Base-by-base conservation (phyloP, 1,140 invertebrate genomes). In the Caenorhabditis brenneri region DNA sequence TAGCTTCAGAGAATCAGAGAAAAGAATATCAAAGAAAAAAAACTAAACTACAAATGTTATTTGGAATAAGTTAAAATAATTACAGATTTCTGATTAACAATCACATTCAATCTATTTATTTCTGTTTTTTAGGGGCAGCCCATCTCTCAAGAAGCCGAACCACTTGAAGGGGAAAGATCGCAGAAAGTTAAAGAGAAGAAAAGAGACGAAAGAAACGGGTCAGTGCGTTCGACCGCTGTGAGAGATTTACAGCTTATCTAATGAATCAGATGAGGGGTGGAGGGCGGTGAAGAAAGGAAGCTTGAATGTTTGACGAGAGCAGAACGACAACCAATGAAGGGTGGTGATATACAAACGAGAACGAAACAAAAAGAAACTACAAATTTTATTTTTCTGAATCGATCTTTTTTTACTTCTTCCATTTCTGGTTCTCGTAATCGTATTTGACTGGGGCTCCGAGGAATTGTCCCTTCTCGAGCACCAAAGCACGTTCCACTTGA, bases 391-490 rank as follows among this genome's bases (percentile, higher is more conserved):
- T n/a, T n/a, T 24, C 31, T 29, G 78, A 65, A 42, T 49, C n/a
- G 55, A 31, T 22, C 15, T 48, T 69, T 88, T 88, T 51, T 88
- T n/a, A n/a, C n/a, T n/a, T 81, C 84, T 91, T 90, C 89, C 89
- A 90, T 24, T 85, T 86, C 31, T 90, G 90, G 78, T 90, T 90
- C 81, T 90, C 89, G 81, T 90, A 90, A 69, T 90, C 89, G 74
- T 86, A 90, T 55, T 91, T 80, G 7, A 53, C 53, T 48, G 90
- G 87, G 27, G 88, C 84, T 27, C 89, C 89, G 48, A 88, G 84
- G 80, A 87, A 88, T 80, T 84, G 81, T 51, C 87, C 88, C 88
- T 86, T 79, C 81, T 88, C 85, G 27, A 91, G 74, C 42, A 87
- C 88, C 22, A 90, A 53, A 16, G 79, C 81, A n/a, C 85, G 80